Conservation (phyloP, 2,888 invertebrate genomes). For the Lepeophtheirus nordmannii region DNA sequence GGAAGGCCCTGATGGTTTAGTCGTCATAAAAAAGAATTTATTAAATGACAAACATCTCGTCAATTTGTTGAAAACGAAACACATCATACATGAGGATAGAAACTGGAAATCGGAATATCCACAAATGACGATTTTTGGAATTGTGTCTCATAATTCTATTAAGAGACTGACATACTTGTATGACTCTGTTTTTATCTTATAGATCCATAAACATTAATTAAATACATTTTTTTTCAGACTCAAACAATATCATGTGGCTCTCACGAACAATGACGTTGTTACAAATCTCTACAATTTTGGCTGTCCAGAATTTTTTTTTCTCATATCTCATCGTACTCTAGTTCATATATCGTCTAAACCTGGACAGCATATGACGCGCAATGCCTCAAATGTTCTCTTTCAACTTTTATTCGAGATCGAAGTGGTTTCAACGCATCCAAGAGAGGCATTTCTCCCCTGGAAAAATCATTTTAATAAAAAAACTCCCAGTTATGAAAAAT, state of each 20-base stretch:
- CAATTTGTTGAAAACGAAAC: not conserved
- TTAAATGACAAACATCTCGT: not conserved
- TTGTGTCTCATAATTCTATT: not conserved
- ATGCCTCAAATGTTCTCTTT: not conserved
- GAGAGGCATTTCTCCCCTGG: constrained; percentile 5
- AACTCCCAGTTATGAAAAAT: not conserved
- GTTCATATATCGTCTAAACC: not conserved
- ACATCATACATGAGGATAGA: not conserved
- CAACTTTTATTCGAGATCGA: not conserved
- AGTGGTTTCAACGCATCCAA: not conserved
- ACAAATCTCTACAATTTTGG: not conserved
- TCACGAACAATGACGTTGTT: not conserved
- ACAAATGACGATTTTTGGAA: not conserved
- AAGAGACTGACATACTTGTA: not conserved
- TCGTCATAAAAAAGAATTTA: not conserved
- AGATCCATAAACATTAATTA: not conserved
- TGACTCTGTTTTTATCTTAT: not conserved
- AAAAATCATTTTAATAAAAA: constrained; percentile 1
- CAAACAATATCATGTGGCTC: not conserved
- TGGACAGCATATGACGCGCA: not conserved
- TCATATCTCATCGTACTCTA: constrained; percentile 1
- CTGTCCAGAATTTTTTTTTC: not conserved
- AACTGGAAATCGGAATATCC: not conserved
- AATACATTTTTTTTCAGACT: not conserved
- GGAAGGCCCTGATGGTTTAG: not conserved